Conservation (phyloP, 2,888 invertebrate species). For the Tachina grossa region DNA sequence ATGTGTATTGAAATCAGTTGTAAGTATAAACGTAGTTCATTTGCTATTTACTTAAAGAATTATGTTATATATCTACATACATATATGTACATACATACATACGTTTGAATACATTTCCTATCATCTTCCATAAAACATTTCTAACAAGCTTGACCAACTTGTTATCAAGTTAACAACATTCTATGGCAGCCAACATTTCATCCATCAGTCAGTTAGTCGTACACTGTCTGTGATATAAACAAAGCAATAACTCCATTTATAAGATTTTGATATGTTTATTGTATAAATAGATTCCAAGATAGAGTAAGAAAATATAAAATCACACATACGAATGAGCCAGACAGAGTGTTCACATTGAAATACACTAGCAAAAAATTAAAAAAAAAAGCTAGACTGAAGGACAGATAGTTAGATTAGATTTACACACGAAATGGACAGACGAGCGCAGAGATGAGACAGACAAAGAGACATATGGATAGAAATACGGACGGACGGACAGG, state of each 20-base stretch:
- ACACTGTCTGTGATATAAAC: conserved; percentile 63
- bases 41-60: conserved; percentile 61
- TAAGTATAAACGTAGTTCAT: conserved; percentile 11
- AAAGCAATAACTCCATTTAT: conserved; percentile 72
- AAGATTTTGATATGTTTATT: conserved; percentile 72
- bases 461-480: conserved; percentile 33
- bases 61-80: conserved; percentile 1
- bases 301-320: conserved; percentile 41
- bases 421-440: conserved; percentile 35
- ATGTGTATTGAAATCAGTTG: conserved; percentile 33
- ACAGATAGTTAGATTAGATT: conserved; percentile 52
- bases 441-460: conserved; percentile 22
- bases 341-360: conserved; percentile 32
- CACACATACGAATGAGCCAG: conserved; percentile 42
- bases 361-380: conserved; percentile 27
- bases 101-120: not conserved
- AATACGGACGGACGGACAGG: conserved; percentile 20
- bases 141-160: conserved; percentile 72
- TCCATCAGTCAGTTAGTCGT: conserved; percentile 58
- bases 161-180: conserved; percentile 65
- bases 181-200: conserved; percentile 66
- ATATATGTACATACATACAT: no score
- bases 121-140: conserved; percentile 65
- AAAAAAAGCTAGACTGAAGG: conserved; percentile 17
- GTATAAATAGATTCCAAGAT: conserved; percentile 69